Percentiles rank a stretch among this genome's conserved stretches.
These are phyloP conservation scores for Troglohyphantes excavatus DNA, from an alignment of 2,888 invertebrate genomes.

Conservation along the genomic window DNA sequence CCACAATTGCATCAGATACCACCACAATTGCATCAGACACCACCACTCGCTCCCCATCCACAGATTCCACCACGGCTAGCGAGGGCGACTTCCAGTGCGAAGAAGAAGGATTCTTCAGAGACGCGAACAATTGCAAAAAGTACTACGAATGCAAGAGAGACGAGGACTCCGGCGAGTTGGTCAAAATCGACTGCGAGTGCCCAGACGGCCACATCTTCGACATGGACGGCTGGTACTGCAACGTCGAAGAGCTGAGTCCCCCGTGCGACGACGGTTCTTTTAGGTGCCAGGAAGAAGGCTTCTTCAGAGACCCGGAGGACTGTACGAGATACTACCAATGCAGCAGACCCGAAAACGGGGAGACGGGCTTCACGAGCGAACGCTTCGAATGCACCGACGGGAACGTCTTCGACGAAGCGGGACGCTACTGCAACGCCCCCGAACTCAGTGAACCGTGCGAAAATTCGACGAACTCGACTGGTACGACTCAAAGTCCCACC, in stretches of 20 bases:
- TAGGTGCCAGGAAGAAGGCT: conserved; percentile 79
- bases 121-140: conserved; percentile 79
- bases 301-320: conserved; percentile 80
- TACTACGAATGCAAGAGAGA: conserved; percentile 80
- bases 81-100: conserved; percentile 72
- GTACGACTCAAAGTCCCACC: background rate
- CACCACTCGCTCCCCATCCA: background rate
- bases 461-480: background rate
- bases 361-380: conserved; percentile 34
- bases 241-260: conserved; percentile 63
- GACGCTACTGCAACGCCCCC: conserved; percentile 79
- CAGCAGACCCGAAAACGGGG: conserved; percentile 49
- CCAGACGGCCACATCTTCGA: conserved; percentile 79
- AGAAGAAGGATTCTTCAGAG: conserved; percentile 79
- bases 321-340: conserved; percentile 79
- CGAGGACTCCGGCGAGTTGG: conserved; percentile 69
- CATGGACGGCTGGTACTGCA: conserved; percentile 79
- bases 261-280: conserved; percentile 54
- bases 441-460: conserved; percentile 64
- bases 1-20: background rate
- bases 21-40: background rate
- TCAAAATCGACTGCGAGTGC: conserved; percentile 79
- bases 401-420: conserved; percentile 79
- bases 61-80: background rate
- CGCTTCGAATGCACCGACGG: conserved; percentile 78